These are phyloP conservation scores for Acanthochromis polyacanthus DNA, from an alignment of 2,113 vertebrate genomes.

Conservation along the genomic window DNA sequence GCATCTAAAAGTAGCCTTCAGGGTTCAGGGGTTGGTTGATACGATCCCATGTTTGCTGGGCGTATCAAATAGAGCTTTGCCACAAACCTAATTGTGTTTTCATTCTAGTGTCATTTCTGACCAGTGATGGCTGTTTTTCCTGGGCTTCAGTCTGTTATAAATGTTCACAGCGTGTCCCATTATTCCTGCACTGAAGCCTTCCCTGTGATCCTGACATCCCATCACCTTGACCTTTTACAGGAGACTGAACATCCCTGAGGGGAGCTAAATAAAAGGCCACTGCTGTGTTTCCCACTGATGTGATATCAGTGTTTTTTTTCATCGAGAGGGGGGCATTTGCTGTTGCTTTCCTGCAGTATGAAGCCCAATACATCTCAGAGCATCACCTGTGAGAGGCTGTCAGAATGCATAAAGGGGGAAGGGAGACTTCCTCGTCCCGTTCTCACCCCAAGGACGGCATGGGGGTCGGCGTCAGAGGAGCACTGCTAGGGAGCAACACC, in stretches of 20 bases:
- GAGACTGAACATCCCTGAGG: conserved; percentile 66
- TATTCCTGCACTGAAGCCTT: conserved; percentile 38
- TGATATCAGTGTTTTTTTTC: conserved; percentile 72
- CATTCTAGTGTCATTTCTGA: conserved; percentile 32
- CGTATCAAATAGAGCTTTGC: not conserved
- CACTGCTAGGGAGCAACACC: conserved; percentile 84
- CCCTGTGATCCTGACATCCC: conserved; percentile 56
- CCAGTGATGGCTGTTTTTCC: conserved; percentile 31
- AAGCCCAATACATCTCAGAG: conserved; percentile 17
- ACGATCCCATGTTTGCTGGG: too few species aligned
- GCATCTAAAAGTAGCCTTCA: too few species aligned
- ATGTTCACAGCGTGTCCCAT: conserved; percentile 30
- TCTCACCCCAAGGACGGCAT: conserved; percentile 53
- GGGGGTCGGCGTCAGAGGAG: conserved; percentile 51
- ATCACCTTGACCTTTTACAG: conserved; percentile 71
- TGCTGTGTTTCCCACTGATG: conserved; percentile 61
- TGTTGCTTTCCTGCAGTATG: conserved; percentile 25
- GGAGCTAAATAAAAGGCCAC: conserved; percentile 66
- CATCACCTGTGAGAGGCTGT: conserved; percentile 50
- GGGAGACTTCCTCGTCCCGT: conserved; percentile 40
- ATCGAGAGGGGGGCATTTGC: conserved; percentile 55
- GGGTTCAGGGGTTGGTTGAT: too few species aligned
- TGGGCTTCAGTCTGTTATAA: conserved; percentile 39
- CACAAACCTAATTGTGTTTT: not conserved
- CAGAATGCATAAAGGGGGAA: conserved; percentile 42